A percentile compares a stretch with the other conserved stretches of the same genome.
Evolutionary conservation across 2,113 vertebrate genomes (phyloP).

Genomic region (Leptocoma aspasia): DNA sequence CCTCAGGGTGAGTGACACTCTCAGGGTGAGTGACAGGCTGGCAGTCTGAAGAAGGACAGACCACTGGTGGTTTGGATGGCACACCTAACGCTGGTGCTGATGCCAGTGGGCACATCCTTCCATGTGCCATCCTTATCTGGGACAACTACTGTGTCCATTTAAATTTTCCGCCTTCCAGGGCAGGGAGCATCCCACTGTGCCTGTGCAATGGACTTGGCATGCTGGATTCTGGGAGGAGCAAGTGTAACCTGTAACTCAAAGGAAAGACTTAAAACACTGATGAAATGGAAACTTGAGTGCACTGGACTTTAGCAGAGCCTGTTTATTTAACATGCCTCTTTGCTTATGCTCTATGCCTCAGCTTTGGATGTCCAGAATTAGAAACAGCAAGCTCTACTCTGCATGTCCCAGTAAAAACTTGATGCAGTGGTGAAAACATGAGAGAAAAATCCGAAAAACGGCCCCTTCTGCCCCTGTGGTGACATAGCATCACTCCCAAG

Average conservation of each 20-base stretch:
- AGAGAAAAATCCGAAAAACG: neutral
- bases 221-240: neutral
- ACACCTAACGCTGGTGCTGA: neutral
- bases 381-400: neutral
- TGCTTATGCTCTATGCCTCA: neutral
- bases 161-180: neutral
- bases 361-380: neutral
- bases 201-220: neutral
- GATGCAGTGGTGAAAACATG: neutral
- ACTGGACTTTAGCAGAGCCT: neutral
- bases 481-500: neutral
- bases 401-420: neutral
- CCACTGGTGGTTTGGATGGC: neutral
- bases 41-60: neutral
- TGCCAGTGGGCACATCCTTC: neutral
- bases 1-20: neutral
- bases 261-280: neutral
- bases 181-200: neutral
- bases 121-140: too few species aligned
- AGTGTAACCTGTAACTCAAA: neutral
- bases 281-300: neutral
- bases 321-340: neutral
- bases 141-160: neutral
- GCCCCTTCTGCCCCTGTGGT: neutral
- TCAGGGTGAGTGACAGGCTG: neutral